Conservation (phyloP, 1,140 invertebrate species). For the Philopotamus ludificatus region DNA sequence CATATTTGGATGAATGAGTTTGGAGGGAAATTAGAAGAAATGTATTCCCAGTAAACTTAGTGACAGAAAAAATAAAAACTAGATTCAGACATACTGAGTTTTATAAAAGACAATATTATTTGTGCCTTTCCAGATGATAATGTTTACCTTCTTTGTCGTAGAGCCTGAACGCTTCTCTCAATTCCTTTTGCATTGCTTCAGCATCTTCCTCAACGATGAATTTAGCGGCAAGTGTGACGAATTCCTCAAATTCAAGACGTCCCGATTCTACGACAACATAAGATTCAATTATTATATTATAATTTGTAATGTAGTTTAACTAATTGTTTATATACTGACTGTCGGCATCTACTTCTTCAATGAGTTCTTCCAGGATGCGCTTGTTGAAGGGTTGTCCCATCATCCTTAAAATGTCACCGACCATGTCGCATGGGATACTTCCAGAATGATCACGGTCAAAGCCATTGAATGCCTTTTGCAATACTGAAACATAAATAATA, state of each 20-base stretch:
- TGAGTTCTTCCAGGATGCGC: slow-evolving; percentile 90
- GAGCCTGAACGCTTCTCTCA: slow-evolving; percentile 88
- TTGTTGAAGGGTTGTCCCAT: slow-evolving; percentile 97
- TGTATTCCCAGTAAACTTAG: neutral
- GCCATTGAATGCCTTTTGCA: slow-evolving; percentile 94
- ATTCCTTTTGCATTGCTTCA: slow-evolving; percentile 88
- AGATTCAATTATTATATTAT: neutral
- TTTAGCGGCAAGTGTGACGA: slow-evolving; percentile 88
- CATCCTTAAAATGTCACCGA: slow-evolving; percentile 88
- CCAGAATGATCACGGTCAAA: slow-evolving; percentile 93
- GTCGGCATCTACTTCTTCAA: slow-evolving; percentile 94
- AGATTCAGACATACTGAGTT: too few relatives aligned
- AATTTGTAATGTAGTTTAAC: slow-evolving; percentile 1
- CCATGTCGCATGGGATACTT: slow-evolving; percentile 91
- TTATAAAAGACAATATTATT: slow-evolving; percentile 50
- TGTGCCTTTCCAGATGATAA: slow-evolving; percentile 71
- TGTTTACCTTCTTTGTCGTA: slow-evolving; percentile 78
- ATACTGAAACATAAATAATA: slow-evolving; percentile 62
- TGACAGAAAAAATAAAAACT: neutral
- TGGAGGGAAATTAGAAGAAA: neutral
- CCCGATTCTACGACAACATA: slow-evolving; percentile 73
- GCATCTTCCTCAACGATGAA: slow-evolving; percentile 95
- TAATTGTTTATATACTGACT: slow-evolving; percentile 72
- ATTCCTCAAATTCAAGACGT: slow-evolving; percentile 92
- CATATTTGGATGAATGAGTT: too few relatives aligned